Conservation (phyloP, 2,888 invertebrate genomes). For the Tubiluchus corallicola region DNA sequence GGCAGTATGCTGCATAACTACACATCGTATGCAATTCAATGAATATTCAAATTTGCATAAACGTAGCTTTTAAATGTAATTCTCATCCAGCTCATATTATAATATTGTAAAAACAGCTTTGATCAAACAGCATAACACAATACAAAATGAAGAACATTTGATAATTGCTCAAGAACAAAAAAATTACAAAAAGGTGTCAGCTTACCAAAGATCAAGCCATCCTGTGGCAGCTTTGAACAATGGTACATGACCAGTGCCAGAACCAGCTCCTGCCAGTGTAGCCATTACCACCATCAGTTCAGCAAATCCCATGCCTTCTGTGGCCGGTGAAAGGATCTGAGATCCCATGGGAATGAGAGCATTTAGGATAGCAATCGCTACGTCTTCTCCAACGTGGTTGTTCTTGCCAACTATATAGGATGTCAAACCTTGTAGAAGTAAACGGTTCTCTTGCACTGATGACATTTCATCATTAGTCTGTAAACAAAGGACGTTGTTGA, state of each 20-base stretch:
- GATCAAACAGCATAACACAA: not conserved
- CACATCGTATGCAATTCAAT: too few relatives aligned
- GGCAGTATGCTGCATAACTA: too few relatives aligned
- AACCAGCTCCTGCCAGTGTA: conserved; percentile 63
- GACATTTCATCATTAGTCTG: too few relatives aligned
- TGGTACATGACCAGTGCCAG: conserved; percentile 55
- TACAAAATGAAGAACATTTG: not conserved
- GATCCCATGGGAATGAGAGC: conserved; percentile 54
- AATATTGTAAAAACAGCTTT: not conserved
- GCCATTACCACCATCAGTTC: conserved; percentile 59
- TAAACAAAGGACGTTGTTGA: too few relatives aligned
- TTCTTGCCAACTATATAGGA: conserved; percentile 51
- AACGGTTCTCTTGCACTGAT: conserved; percentile 45
- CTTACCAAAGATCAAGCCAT: conserved; percentile 43
- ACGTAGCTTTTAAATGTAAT: too few relatives aligned
- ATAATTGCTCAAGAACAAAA: not conserved
- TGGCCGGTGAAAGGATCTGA: conserved; percentile 39
- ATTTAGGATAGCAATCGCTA: conserved; percentile 44
- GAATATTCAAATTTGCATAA: too few relatives aligned
- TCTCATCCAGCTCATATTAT: too few relatives aligned
- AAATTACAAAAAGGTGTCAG: conserved; percentile 3
- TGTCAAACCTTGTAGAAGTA: conserved; percentile 46
- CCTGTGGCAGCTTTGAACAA: conserved; percentile 57
- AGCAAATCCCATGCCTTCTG: conserved; percentile 52
- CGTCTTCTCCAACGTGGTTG: conserved; percentile 38